Evolutionary conservation across 2,888 invertebrate genomes (phyloP).

Genomic region (Nyleta sp.): DNA sequence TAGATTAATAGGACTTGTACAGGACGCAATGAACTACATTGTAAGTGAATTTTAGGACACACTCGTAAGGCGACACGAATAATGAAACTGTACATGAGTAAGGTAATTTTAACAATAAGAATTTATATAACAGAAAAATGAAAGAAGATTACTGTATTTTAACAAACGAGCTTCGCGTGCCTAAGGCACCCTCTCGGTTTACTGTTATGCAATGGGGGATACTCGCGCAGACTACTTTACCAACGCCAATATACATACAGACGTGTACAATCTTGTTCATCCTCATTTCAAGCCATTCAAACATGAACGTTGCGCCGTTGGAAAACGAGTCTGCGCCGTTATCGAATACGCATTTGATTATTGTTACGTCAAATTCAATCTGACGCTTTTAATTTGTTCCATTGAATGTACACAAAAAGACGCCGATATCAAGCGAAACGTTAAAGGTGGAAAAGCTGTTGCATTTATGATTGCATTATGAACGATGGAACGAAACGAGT

Average conservation of each 20-base stretch:
- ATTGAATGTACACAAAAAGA: constrained; percentile 22
- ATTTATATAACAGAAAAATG: constrained; percentile 66
- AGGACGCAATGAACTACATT: constrained; percentile 75
- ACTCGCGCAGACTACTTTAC: constrained; percentile 62
- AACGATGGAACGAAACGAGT: constrained; percentile 11
- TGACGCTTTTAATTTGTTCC: constrained; percentile 64
- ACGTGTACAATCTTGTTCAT: constrained; percentile 22
- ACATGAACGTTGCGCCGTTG: constrained; percentile 12
- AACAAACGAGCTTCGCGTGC: constrained; percentile 77
- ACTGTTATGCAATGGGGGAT: constrained; percentile 71
- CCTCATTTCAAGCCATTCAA: constrained; percentile 19
- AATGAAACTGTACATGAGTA: constrained; percentile 63
- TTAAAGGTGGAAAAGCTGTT: constrained; percentile 30
- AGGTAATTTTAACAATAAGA: constrained; percentile 67
- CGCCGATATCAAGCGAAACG: constrained; percentile 39
- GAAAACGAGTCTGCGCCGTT: constrained; percentile 56
- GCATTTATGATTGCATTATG: constrained; percentile 13
- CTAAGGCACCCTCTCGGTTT: constrained; percentile 73
- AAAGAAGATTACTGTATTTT: constrained; percentile 74
- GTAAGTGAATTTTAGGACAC: constrained; percentile 69
- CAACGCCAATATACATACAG: constrained; percentile 19
- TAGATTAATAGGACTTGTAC: constrained; percentile 78
- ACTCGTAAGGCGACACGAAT: constrained; percentile 51
- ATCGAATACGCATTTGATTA: constrained; percentile 62
- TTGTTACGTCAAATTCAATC: constrained; percentile 63